Evolutionary conservation across 2,797 vertebrate species (phyloP).

Genomic region (Alca torda): DNA sequence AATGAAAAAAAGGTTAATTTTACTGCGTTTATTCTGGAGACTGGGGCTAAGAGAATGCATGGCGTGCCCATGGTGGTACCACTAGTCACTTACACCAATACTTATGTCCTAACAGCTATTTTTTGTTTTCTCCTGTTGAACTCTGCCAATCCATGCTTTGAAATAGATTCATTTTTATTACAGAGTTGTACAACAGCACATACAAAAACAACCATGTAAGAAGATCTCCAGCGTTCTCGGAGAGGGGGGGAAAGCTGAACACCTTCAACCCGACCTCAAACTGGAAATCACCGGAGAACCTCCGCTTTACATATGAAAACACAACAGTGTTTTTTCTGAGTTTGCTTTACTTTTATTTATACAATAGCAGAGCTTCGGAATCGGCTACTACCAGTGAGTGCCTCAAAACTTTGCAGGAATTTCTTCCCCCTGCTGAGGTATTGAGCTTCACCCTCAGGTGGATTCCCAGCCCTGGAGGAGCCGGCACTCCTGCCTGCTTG

Average conservation of each 20-base stretch:
- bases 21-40: background rate
- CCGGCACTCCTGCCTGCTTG: background rate
- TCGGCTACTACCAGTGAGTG: background rate
- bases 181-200: background rate
- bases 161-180: background rate
- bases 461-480: background rate
- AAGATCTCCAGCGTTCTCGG: rapidly evolving
- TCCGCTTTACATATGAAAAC: background rate
- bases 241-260: background rate
- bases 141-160: background rate
- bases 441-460: rapidly evolving
- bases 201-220: background rate
- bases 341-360: background rate
- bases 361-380: background rate
- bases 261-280: background rate
- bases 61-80: background rate
- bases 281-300: background rate
- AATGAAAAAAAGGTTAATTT: background rate
- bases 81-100: background rate
- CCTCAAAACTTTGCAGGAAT: background rate
- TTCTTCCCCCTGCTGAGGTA: background rate
- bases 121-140: background rate
- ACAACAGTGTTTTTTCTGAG: background rate
- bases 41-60: background rate
- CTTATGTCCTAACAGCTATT: background rate